Base-by-base conservation (phyloP, 2,113 vertebrate species). In the Spea multiplicata region DNA sequence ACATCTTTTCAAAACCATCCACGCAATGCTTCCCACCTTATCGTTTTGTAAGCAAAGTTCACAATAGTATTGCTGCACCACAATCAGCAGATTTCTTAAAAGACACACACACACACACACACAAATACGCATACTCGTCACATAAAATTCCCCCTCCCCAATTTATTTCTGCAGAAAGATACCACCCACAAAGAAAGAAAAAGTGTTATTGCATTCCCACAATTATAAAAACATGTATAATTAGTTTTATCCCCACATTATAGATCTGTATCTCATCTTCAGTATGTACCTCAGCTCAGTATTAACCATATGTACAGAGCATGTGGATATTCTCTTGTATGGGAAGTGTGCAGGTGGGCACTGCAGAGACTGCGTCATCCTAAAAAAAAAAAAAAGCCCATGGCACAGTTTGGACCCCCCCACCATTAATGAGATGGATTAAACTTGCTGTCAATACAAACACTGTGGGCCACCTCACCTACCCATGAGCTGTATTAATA, bases 1-100 rank as follows among this genome's bases (percentile, higher is more conserved):
- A 59, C 8, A 59, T 13, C 4, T 59, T 70, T 50, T 70, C 13
- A 68, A 47, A 8, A 70, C 13, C 48, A 50, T 3, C 7, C 46
- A n/a, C 67, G 50, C 67, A n/a, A 61, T 13, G 17, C 47, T 48
- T 50, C 8, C 6, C n/a, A 49, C 10, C 13, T 70, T 17, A 17
- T 64, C 30, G 9, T 9, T 17, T 17, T 17, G 81, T 86, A 82
- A 84, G 88, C 84, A 82, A 83, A 61, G 82, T 13, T 81, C 59
- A 76, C 83, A 85, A 81, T 76, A 70, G 69, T 75, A 71, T 65
- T 86, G 84, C 85, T 14, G 53, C 78, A 84, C 76, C 68, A 73
- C 50, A 17, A 76, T 76, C 83, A 75, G 68, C 71, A 50, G 71
- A 71, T 12, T 12, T 12, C 55, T 67, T 66, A 48, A 72, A 57